Base-by-base conservation (phyloP, 2,888 invertebrate genomes). In the Willowsia nigromaculata region DNA sequence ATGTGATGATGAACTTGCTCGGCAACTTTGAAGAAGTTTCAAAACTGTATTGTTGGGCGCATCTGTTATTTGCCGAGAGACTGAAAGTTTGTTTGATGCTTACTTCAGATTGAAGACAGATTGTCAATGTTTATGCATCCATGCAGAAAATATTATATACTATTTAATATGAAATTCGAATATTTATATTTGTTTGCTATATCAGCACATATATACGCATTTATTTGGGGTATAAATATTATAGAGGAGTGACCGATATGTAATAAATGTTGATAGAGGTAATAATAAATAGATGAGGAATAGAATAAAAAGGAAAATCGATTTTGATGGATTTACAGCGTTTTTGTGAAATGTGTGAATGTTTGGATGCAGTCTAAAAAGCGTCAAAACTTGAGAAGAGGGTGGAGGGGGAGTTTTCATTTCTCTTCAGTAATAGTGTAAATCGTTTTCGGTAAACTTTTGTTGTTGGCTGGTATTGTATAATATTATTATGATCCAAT, bases 1-100 rank as follows among this genome's bases (percentile, higher is more conserved):
- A 30, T 68, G 65, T 86, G 86, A 86, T 86, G 86, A 86, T 86
- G 86, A 86, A 86, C 86, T 86, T 86, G 86, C 80, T 80, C 86
- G 37, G 86, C 80, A 86, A 86, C 65, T 86, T 86, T 86, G 0
- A 59, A 27, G 25, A 47, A 25, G 13, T 74, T 62, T 68, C 33
- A 7, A 4, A 37, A 74, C 13, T 71, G 68, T 30, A 30, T n/a
- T 76, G 76, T 13, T 33, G 76, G 43, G 43, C 71, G 25, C 74
- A 37, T 37, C 37, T 84, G 74, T 62, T 53, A 40, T 65, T 81
- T 43, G 25, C 43, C 25, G 15, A 22, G n/a, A 22, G 6, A n/a
- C 18, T n/a, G 22, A 68, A 68, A 68, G 37, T 68, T 68, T n/a
- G n/a, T n/a, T 68, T 18, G 37, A 18, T 37, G 37, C 7, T 40